Evolutionary conservation across 2,888 invertebrate species (phyloP).

Genomic region (Ectemnius cavifrons): DNA sequence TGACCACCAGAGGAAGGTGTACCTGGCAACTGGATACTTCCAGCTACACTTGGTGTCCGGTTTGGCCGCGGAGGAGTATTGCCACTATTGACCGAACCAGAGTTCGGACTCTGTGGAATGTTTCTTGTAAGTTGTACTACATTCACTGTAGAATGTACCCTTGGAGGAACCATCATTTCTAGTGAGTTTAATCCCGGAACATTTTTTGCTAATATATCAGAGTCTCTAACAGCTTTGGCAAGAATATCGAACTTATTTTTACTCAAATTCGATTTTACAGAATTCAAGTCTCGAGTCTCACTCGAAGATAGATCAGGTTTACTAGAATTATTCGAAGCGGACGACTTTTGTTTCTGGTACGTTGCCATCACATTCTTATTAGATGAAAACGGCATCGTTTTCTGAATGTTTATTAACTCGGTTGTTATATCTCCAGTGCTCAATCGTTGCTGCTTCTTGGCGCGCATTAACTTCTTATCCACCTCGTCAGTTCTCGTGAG

Average conservation of each 20-base stretch:
- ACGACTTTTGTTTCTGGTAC: slow-evolving; percentile 69
- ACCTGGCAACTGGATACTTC: slow-evolving; percentile 72
- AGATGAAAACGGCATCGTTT: slow-evolving; percentile 69
- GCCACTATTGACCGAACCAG: slow-evolving; percentile 70
- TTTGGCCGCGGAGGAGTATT: slow-evolving; percentile 72
- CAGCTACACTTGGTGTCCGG: slow-evolving; percentile 68
- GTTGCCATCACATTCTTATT: slow-evolving; percentile 65
- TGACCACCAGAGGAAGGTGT: slow-evolving; percentile 76
- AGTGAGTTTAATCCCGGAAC: slow-evolving; percentile 81
- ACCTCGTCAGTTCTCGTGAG: slow-evolving; percentile 74
- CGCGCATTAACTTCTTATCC: slow-evolving; percentile 64
- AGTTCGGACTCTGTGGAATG: slow-evolving; percentile 74
- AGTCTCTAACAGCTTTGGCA: slow-evolving; percentile 70
- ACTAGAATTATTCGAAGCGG: slow-evolving; percentile 30
- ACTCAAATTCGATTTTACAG: slow-evolving; percentile 56
- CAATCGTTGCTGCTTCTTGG: slow-evolving; percentile 67
- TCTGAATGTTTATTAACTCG: slow-evolving; percentile 72
- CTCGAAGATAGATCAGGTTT: slow-evolving; percentile 42
- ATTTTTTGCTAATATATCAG: slow-evolving; percentile 78
- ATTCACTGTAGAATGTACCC: slow-evolving; percentile 79
- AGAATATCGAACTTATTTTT: slow-evolving; percentile 71
- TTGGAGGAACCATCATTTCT: slow-evolving; percentile 81
- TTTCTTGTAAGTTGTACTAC: slow-evolving; percentile 81
- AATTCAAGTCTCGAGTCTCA: slow-evolving; percentile 50
- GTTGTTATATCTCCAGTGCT: slow-evolving; percentile 70